Conservation (phyloP, 2,113 vertebrate species). For the Grammomys dolichurus region DNA sequence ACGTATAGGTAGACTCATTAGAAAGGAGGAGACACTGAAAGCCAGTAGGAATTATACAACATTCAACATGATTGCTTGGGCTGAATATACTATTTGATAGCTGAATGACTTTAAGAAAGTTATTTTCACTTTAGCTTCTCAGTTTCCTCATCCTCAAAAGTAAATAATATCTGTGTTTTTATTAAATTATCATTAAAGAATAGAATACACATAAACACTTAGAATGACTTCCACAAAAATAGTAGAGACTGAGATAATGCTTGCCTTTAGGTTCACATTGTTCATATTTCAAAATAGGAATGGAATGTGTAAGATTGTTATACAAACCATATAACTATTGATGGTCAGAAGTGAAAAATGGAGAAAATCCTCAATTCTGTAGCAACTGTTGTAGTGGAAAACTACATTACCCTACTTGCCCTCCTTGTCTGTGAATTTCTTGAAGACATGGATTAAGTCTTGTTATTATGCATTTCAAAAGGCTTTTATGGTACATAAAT, state of each 20-base stretch:
- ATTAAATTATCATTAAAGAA: not conserved
- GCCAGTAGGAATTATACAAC: not conserved
- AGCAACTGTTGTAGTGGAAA: not conserved
- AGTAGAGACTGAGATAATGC: not conserved
- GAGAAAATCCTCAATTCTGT: not conserved
- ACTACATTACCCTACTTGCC: not conserved
- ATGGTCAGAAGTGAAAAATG: not conserved
- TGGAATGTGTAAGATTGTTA: not conserved
- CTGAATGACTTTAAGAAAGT: not conserved
- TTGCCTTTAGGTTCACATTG: constrained; percentile 9
- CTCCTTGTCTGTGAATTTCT: not conserved
- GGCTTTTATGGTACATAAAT: not conserved
- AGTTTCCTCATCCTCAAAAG: not conserved
- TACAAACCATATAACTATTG: not conserved
- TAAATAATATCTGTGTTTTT: not conserved
- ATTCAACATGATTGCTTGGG: not conserved
- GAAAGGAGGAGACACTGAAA: not conserved
- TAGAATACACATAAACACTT: not conserved
- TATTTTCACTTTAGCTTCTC: not conserved
- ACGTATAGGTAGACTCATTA: not conserved
- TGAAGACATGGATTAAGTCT: not conserved
- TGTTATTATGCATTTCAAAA: constrained; percentile 17
- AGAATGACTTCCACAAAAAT: not conserved
- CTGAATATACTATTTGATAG: not conserved
- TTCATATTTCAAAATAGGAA: constrained; percentile 26